A percentile compares a stretch with the other conserved stretches of the same genome.
These are phyloP conservation scores for Nemurella pictetii DNA, from an alignment of 2,888 invertebrate genomes.

Conservation along the genomic window DNA sequence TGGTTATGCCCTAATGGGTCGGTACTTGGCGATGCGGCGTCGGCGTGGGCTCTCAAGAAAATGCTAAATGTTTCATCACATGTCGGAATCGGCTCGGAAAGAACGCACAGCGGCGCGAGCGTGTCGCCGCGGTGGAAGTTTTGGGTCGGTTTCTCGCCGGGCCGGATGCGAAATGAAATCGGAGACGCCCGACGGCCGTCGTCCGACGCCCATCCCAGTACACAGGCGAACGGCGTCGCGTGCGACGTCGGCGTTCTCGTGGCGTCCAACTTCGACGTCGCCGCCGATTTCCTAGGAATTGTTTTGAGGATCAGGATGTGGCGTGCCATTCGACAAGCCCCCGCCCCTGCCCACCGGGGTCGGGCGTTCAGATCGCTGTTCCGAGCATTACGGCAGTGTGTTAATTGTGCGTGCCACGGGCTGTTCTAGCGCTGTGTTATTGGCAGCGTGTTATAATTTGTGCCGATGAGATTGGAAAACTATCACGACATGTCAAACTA, in stretches of 20 bases:
- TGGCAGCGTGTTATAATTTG: background rate
- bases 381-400: background rate
- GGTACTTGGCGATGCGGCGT: background rate
- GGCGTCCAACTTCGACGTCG: conserved; percentile 7
- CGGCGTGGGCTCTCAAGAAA: background rate
- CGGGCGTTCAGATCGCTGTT: background rate
- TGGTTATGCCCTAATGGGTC: background rate
- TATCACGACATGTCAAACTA: background rate
- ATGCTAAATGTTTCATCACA: background rate
- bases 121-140: background rate
- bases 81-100: background rate
- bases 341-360: background rate
- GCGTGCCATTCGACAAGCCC: background rate
- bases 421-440: background rate
- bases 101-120: background rate
- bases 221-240: conserved; percentile 1
- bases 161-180: conserved; percentile 10
- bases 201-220: background rate
- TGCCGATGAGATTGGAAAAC: background rate
- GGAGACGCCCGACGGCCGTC: background rate
- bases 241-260: background rate
- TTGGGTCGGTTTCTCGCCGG: background rate
- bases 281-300: background rate
- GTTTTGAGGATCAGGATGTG: background rate
- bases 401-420: background rate